phyloP scores from a whole-genome alignment of 2,797 vertebrate genomes.

The Columba guinea region DNA sequence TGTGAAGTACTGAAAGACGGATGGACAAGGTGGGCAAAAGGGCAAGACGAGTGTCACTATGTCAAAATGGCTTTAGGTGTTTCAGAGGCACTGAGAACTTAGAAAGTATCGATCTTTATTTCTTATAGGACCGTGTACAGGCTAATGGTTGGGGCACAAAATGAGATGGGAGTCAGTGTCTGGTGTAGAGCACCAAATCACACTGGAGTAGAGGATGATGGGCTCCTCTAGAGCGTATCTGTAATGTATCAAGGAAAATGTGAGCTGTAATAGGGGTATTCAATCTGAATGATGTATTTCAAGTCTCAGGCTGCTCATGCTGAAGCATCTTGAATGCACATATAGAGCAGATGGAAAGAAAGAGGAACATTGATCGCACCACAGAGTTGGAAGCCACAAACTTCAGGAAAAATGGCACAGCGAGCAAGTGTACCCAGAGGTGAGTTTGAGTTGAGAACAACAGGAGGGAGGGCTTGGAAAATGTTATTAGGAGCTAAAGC shows the following conservation, averaged over 20 bases:
- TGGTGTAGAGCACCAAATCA: not conserved
- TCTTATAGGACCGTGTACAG: not conserved
- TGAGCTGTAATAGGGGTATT: not conserved
- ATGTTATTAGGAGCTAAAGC: not conserved
- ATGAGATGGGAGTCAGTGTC: not conserved
- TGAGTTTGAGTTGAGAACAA: not conserved
- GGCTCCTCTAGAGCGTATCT: not conserved
- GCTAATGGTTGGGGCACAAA: not conserved
- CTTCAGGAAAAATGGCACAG: not conserved
- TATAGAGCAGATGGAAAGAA: not conserved
- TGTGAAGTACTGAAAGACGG: not conserved
- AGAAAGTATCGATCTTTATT: not conserved
- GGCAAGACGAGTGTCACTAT: not conserved
- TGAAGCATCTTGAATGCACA: not conserved
- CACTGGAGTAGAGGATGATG: not conserved
- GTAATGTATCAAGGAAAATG: not conserved
- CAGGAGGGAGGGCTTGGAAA: not conserved
- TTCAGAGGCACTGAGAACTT: not conserved
- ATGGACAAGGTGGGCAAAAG: not conserved
- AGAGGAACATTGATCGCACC: not conserved
- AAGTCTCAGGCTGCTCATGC: not conserved
- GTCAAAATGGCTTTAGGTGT: not conserved
- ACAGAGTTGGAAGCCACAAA: not conserved
- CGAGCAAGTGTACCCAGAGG: not conserved
- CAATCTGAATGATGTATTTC: not conserved